Percentiles rank a stretch among this genome's conserved stretches.
Conservation (phyloP, 2,797 vertebrate species). For the Mormyrops attenuatus region DNA sequence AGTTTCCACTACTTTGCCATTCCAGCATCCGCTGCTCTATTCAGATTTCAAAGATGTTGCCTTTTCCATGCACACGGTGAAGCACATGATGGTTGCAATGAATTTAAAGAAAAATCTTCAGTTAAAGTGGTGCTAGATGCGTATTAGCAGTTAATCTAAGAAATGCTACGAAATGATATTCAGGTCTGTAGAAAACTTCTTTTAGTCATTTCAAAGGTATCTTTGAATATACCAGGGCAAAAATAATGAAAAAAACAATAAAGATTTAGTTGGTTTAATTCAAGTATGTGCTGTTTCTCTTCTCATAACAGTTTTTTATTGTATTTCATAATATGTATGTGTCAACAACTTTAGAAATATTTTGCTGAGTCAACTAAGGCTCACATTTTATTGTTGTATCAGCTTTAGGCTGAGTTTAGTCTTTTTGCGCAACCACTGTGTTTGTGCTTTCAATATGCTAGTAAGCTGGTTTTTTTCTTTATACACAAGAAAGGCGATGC, state of each 20-base stretch:
- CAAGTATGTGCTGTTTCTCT: not conserved
- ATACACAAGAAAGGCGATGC: not conserved
- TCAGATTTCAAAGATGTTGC: conserved; percentile 5
- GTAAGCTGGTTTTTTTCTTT: not conserved
- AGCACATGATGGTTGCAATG: not conserved
- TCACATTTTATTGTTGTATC: not conserved
- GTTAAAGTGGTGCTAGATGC: not conserved
- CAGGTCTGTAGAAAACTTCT: not conserved
- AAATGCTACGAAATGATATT: not conserved
- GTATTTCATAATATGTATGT: not conserved
- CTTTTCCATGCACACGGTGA: not conserved
- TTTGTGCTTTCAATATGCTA: not conserved
- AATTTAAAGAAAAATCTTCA: not conserved
- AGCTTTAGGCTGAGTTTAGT: not conserved
- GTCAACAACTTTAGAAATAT: not conserved
- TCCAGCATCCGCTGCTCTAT: not conserved
- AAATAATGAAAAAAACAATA: not conserved
- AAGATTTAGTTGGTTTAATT: not conserved
- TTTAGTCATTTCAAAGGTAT: not conserved
- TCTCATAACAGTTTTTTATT: not conserved
- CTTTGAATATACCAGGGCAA: not conserved
- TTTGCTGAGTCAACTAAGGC: not conserved
- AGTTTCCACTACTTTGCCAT: not conserved
- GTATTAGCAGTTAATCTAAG: not conserved
- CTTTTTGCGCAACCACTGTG: not conserved